phyloP scores from a whole-genome alignment of 2,888 invertebrate genomes.

The Fragum fragum region DNA sequence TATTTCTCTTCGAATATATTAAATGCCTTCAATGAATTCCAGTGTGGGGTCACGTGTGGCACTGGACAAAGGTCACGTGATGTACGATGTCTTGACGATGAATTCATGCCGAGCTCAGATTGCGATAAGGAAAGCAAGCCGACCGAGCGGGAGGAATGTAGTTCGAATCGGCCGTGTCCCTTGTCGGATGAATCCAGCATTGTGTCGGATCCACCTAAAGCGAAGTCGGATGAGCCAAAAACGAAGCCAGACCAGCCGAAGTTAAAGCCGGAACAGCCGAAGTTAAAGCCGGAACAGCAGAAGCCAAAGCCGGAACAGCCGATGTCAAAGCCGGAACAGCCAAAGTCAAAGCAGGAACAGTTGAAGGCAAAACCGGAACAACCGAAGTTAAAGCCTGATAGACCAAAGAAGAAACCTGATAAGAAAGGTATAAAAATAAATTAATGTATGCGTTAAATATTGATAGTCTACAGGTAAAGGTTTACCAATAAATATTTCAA shows the following conservation, averaged over 20 bases:
- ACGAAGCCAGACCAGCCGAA: too few species aligned
- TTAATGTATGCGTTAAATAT: too few species aligned
- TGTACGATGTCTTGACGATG: conserved; percentile 88
- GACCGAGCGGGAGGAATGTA: conserved; percentile 65
- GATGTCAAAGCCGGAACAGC: background rate
- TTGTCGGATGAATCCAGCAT: conserved; percentile 36
- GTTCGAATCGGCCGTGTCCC: conserved; percentile 47
- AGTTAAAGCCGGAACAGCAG: conserved; percentile 4
- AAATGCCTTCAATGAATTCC: too few species aligned
- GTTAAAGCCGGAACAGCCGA: too few species aligned
- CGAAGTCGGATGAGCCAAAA: background rate
- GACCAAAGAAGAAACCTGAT: background rate
- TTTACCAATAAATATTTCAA: too few species aligned
- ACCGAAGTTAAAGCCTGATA: background rate
- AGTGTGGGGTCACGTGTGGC: conserved; percentile 92
- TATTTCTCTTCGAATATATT: too few species aligned
- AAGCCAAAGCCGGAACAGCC: background rate
- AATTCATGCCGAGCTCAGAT: conserved; percentile 86
- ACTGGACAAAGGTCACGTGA: conserved; percentile 89
- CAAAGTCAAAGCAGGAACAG: background rate
- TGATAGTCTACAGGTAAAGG: too few species aligned
- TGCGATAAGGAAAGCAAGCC: conserved; percentile 86
- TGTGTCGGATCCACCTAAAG: background rate
- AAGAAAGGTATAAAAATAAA: background rate
- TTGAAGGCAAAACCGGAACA: background rate